Evolutionary conservation across 2,113 vertebrate genomes (phyloP).

Genomic region (Phodopus roborovskii): DNA sequence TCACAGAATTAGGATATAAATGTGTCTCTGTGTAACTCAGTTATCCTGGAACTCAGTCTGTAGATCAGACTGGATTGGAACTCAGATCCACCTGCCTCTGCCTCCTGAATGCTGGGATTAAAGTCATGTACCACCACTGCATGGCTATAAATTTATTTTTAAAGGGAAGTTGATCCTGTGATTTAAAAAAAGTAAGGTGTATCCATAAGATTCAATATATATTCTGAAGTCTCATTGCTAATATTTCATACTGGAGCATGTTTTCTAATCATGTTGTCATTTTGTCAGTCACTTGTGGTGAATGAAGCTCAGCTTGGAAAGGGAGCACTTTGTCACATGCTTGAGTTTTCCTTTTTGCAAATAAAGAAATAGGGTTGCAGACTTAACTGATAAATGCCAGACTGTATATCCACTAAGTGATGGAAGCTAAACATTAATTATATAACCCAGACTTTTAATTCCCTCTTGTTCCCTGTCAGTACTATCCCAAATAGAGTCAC

Average conservation of each 20-base stretch:
- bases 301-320: not conserved
- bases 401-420: not conserved
- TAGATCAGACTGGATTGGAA: not conserved
- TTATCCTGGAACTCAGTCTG: not conserved
- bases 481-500: not conserved
- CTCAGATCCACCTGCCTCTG: not conserved
- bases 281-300: not conserved
- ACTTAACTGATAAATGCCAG: not conserved
- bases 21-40: not conserved
- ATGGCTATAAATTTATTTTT: not conserved
- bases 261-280: not conserved
- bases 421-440: not conserved
- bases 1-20: slow-evolving; percentile 14
- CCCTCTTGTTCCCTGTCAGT: not conserved
- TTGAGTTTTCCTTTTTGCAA: not conserved
- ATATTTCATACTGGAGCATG: slow-evolving; percentile 3
- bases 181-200: not conserved
- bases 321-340: not conserved
- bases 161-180: not conserved
- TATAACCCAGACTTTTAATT: not conserved
- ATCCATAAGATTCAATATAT: not conserved
- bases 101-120: not conserved
- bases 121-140: not conserved
- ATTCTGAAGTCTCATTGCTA: not conserved
- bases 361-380: not conserved